These are phyloP conservation scores for Trissoscelio sp. DNA, from an alignment of 2,888 invertebrate species.

Conservation along the genomic window DNA sequence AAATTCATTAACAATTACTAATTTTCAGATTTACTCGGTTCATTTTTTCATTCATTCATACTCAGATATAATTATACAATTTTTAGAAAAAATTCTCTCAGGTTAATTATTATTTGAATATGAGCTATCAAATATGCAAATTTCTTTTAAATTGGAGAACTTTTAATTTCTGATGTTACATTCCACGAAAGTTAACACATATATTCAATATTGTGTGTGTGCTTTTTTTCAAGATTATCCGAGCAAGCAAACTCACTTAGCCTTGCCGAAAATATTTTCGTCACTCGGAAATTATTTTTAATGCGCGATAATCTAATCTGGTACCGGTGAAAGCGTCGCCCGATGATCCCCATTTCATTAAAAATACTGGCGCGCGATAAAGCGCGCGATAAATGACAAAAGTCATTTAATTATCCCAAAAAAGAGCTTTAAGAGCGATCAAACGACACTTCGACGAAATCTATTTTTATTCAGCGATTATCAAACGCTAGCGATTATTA, in stretches of 20 bases:
- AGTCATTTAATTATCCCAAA: slow-evolving; percentile 34
- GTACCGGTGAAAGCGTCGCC: no score
- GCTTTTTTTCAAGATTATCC: slow-evolving; percentile 21
- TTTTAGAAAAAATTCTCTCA: no score
- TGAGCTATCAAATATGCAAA: no score
- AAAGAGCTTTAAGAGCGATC: slow-evolving; percentile 11
- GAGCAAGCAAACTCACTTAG: slow-evolving; percentile 30
- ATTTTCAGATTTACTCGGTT: no score
- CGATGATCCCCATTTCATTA: slow-evolving; percentile 45
- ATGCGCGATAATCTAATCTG: slow-evolving; percentile 45
- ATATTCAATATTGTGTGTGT: no score
- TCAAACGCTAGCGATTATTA: not conserved
- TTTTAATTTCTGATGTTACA: no score
- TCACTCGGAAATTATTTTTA: slow-evolving; percentile 45
- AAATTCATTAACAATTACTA: no score
- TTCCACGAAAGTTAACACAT: no score
- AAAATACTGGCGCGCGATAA: slow-evolving; percentile 32
- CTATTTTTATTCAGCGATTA: slow-evolving; percentile 2
- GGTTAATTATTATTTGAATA: no score
- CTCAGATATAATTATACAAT: no score
- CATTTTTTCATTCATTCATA: no score
- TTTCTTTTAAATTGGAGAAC: no score
- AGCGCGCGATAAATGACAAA: slow-evolving; percentile 14
- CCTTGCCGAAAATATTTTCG: slow-evolving; percentile 33
- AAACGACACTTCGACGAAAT: not conserved